Conservation (phyloP, 1,140 invertebrate genomes). For the Drosophila trapezifrons region DNA sequence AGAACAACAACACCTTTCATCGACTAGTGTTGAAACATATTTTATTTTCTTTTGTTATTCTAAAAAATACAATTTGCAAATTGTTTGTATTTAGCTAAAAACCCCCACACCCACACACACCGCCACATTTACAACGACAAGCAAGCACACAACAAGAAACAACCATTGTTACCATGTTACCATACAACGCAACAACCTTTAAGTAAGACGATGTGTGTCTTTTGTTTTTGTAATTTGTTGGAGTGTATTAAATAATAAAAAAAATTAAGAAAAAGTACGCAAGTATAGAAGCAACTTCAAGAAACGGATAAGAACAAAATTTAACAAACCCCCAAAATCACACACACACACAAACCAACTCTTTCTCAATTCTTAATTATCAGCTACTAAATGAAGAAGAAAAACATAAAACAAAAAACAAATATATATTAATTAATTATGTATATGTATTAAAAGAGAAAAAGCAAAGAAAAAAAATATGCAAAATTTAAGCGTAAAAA, state of each 20-base stretch:
- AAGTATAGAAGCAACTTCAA: constrained; percentile 13
- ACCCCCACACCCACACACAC: constrained; percentile 16
- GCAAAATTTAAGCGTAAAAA: constrained; percentile 57
- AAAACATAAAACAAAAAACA: constrained; percentile 32
- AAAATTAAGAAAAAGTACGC: constrained; percentile 38
- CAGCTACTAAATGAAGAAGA: constrained; percentile 52
- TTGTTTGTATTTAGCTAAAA: constrained; percentile 60
- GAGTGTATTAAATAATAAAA: constrained; percentile 56
- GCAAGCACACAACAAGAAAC: constrained; percentile 54
- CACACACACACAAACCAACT: constrained; percentile 44
- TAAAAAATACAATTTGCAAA: constrained; percentile 55
- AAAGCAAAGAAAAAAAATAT: constrained; percentile 51
- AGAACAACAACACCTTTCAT: constrained; percentile 12
- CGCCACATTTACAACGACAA: constrained; percentile 43
- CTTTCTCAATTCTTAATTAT: constrained; percentile 77
- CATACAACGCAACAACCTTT: constrained; percentile 53
- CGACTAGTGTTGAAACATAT: constrained; percentile 35
- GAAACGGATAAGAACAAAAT: constrained; percentile 26
- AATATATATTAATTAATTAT: constrained; percentile 76
- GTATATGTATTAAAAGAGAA: constrained; percentile 63
- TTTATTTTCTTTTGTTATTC: constrained; percentile 37
- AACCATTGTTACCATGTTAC: constrained; percentile 55
- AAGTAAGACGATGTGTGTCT: constrained; percentile 63
- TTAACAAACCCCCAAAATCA: constrained; percentile 25
- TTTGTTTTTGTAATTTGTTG: constrained; percentile 75